Conservation (phyloP, 2,888 invertebrate species). For the Lysandra bellargus region DNA sequence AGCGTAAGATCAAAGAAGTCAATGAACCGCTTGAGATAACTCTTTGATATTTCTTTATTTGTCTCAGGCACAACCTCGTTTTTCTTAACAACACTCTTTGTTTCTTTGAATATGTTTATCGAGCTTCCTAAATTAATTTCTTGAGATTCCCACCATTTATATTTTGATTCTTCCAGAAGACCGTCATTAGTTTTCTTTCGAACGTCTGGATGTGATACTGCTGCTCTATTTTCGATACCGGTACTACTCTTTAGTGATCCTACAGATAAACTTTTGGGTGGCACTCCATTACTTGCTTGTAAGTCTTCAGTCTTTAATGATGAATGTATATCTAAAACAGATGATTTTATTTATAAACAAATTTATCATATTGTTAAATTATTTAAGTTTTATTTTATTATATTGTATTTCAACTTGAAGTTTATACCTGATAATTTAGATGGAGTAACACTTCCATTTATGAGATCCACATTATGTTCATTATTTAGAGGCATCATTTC, state of each 20-base stretch:
- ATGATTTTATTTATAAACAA: slow-evolving; percentile 22
- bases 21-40: slow-evolving; percentile 59
- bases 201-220: slow-evolving; percentile 70
- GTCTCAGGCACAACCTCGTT: slow-evolving; percentile 47
- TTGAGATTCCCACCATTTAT: slow-evolving; percentile 80
- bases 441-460: slow-evolving; percentile 58
- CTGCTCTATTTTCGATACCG: slow-evolving; percentile 61
- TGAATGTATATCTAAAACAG: slow-evolving; percentile 54
- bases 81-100: slow-evolving; percentile 47
- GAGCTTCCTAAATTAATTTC: slow-evolving; percentile 82
- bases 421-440: slow-evolving; percentile 55
- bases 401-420: neutral
- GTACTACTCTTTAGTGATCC: slow-evolving; percentile 58
- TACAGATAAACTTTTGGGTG: slow-evolving; percentile 65
- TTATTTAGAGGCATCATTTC: slow-evolving; percentile 63
- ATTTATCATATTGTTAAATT: neutral
- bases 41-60: slow-evolving; percentile 48
- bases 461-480: slow-evolving; percentile 53
- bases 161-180: slow-evolving; percentile 55
- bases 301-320: slow-evolving; percentile 50
- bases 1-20: slow-evolving; percentile 83
- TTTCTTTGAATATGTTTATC: slow-evolving; percentile 78
- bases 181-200: slow-evolving; percentile 54
- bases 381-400: neutral
- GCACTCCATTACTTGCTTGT: slow-evolving; percentile 50